Evolutionary conservation across 2,888 invertebrate genomes (phyloP).

Genomic region (Exephanes ischioxanthus): DNA sequence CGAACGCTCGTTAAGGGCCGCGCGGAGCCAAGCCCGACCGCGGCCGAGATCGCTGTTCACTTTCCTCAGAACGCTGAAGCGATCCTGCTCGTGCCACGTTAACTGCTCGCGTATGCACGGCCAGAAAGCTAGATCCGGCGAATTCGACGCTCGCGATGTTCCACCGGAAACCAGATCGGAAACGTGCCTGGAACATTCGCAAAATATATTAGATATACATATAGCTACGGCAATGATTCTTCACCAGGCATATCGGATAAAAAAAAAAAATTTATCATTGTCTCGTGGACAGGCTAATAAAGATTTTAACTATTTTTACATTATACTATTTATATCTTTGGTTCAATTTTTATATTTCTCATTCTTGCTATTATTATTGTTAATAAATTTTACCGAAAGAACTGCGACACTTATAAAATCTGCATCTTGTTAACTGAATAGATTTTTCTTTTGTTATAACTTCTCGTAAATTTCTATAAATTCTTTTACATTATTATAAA

Average conservation of each 20-base stretch:
- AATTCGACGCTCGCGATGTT: constrained; percentile 82
- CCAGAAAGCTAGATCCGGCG: constrained; percentile 89
- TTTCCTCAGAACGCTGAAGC: constrained; percentile 90
- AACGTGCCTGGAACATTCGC: constrained; percentile 87
- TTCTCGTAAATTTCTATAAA: too few relatives aligned
- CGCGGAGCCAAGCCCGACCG: constrained; percentile 95
- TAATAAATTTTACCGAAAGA: too few relatives aligned
- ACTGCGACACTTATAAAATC: too few relatives aligned
- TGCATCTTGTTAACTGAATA: too few relatives aligned
- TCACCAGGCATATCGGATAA: background rate
- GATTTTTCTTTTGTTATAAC: too few relatives aligned
- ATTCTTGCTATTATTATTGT: too few relatives aligned
- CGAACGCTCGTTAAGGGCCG: constrained; percentile 96
- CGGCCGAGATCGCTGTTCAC: constrained; percentile 92
- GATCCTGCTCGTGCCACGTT: constrained; percentile 94
- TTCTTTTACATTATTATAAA: too few relatives aligned
- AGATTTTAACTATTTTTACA: background rate
- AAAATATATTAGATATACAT: constrained; percentile 1
- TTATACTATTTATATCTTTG: background rate
- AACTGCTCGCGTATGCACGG: constrained; percentile 92
- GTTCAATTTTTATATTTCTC: too few relatives aligned
- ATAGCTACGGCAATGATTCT: background rate
- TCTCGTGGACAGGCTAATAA: background rate
- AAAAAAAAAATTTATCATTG: background rate
- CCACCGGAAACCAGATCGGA: constrained; percentile 89